Base-by-base conservation (phyloP, 2,888 invertebrate genomes). In the Plusia festucae region DNA sequence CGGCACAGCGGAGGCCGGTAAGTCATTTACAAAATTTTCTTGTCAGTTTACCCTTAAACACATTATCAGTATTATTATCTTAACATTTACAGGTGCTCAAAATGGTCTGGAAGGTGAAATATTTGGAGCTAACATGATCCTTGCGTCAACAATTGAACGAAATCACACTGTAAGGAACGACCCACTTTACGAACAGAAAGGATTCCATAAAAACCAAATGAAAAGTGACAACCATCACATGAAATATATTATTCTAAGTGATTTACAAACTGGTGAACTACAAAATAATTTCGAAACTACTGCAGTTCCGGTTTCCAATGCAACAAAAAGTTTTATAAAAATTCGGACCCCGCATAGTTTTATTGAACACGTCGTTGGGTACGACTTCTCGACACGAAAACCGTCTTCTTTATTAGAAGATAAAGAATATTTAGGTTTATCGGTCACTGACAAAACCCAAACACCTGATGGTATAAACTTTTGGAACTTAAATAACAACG, bases 81-180 rank as follows among this genome's bases (percentile, higher is more conserved):
- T 53, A 53, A 60, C 65, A 59, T 58, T 86, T 88, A 53, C 80
- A 95, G 95, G 97, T 49, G 86, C 94, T 40, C 95, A 96, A 68
- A 97, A 96, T 69, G 97, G 97, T 9, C 95, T 97, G 68, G 96
- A 97, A 88, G 97, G 97, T 5, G 96, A 96, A 85, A 93, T 97
- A 73, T 96, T 96, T 82, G 97, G 97, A 11, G 96, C 96, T 77
- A 97, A 97, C 81, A 95, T 97, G 88, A 93, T 97, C 40, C 83
- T 97, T 51, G 87, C 92, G 1, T 96, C 97, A 11, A 96, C 96
- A 7, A 96, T 96, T 70, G 92, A 92, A 84, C 86, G 90, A 75
- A 93, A 93, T 78, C 78, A 86, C 61, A 90, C 91, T 0, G 73
- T 88, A 15, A 86, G 85, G 78, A 81, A 70, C 22, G 75, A 93